Base-by-base conservation (phyloP, 1,140 invertebrate genomes). In the Apis cerana region DNA sequence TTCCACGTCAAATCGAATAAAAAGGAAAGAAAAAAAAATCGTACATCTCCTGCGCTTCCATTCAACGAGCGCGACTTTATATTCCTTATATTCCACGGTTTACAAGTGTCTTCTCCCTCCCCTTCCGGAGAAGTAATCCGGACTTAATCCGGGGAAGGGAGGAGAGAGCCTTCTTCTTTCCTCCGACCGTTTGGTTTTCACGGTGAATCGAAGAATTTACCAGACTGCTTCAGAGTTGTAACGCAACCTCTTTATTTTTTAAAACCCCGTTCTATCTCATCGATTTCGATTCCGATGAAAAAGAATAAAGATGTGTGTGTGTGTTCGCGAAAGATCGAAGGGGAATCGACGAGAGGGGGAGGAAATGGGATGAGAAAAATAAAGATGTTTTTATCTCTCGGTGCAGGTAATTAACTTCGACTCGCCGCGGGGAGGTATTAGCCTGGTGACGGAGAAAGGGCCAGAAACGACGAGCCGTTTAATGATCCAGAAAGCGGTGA, bases 381-480 rank as follows among this genome's bases (percentile, higher is more conserved):
- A 68, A 50, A 15, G 15, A 9, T 23, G 43, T 13, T 33, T 75
- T 72, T 64, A 62, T 85, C 61, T 62, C 56, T 83, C 33, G 75
- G 43, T 85, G 1, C 80, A 95, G 94, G 91, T 94, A 79, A 95
- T 95, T 79, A 95, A 95, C 90, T 95, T 95, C 86, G 95, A 95
- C 87, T 95, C 95, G 17, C 95, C 95, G 4, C 92, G 95, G 15
- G 95, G 95, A 54, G 95, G 95, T 21, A 94, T 95, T 80, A 95
- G 94, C 80, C 91, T 96, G 12, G 93, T 96, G 56, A 95, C 95
- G 23, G 95, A 95, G 87, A 95, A 95, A 83, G 95, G 95, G 1
- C 93, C 94, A 7, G 94, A 95, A 68, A 96, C 96, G 33, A 95
- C 95, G 80, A 96, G 95, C 86, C 94, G 95, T 86, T 92, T 96